phyloP scores from a whole-genome alignment of 2,113 vertebrate species.

The Pedetes capensis region DNA sequence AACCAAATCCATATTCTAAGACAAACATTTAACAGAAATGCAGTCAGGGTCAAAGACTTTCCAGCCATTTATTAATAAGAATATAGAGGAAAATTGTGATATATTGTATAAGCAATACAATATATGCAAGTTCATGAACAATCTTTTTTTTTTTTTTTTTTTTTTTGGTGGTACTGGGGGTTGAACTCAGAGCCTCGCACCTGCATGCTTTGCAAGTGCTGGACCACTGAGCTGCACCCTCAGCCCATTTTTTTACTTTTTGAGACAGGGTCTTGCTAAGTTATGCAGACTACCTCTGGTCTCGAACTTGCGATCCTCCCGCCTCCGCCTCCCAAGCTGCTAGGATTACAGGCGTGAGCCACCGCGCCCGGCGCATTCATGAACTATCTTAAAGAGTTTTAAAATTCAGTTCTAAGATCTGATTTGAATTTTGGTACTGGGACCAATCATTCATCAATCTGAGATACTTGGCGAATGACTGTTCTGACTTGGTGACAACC shows the following conservation, averaged over 20 bases:
- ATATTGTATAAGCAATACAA: slow-evolving; percentile 85
- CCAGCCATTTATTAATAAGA: slow-evolving; percentile 83
- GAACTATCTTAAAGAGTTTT: slow-evolving; percentile 66
- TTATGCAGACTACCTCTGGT: too few species aligned
- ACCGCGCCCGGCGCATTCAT: too few species aligned
- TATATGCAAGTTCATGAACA: slow-evolving; percentile 76
- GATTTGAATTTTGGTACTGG: slow-evolving; percentile 67
- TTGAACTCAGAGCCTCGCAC: too few species aligned
- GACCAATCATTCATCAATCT: slow-evolving; percentile 74
- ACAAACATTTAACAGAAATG: slow-evolving; percentile 87
- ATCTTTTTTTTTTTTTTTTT: too few species aligned
- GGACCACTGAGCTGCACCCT: too few species aligned
- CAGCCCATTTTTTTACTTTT: too few species aligned
- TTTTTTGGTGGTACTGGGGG: too few species aligned
- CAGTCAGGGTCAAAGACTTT: slow-evolving; percentile 83
- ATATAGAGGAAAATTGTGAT: slow-evolving; percentile 74
- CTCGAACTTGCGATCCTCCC: too few species aligned
- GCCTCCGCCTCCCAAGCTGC: too few species aligned
- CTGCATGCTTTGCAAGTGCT: too few species aligned
- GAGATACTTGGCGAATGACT: slow-evolving; percentile 72
- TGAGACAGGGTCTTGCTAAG: too few species aligned
- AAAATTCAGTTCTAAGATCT: slow-evolving; percentile 68
- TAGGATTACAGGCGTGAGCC: too few species aligned
- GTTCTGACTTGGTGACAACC: slow-evolving; percentile 71
- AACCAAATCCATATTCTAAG: slow-evolving; percentile 86